Evolutionary conservation across 2,888 invertebrate genomes (phyloP).

Genomic region (Callinectes sapidus): DNA sequence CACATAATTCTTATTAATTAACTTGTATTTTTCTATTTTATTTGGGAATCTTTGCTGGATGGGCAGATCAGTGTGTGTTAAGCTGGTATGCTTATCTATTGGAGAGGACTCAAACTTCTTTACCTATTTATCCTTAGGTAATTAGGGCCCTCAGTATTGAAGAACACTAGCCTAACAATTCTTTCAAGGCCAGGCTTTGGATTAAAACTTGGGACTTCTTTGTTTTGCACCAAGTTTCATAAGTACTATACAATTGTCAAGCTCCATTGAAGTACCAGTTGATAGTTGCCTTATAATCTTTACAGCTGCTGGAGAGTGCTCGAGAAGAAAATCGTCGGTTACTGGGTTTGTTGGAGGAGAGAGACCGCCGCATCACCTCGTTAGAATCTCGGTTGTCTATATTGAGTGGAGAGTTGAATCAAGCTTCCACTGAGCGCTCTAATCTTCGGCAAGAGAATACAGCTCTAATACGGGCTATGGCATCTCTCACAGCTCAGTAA

Average conservation of each 20-base stretch:
- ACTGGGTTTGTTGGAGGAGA: constrained; percentile 76
- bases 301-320: constrained; percentile 76
- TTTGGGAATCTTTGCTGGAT: neutral
- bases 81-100: too few species aligned
- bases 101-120: too few species aligned
- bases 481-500: constrained; percentile 68
- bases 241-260: too few species aligned
- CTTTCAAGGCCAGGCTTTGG: too few species aligned
- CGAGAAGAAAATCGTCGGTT: constrained; percentile 76
- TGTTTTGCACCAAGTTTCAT: too few species aligned
- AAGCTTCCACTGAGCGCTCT: constrained; percentile 66
- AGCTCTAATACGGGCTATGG: constrained; percentile 70
- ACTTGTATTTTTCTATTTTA: neutral
- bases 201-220: too few species aligned
- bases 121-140: too few species aligned
- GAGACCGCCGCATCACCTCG: constrained; percentile 76
- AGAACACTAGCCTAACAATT: too few species aligned
- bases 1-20: neutral
- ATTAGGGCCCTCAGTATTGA: too few species aligned
- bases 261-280: neutral
- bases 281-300: neutral
- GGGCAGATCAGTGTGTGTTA: too few species aligned
- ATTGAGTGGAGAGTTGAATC: constrained; percentile 73
- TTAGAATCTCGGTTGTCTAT: constrained; percentile 76
- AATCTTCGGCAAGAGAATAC: constrained; percentile 68